These are phyloP conservation scores for Thelaira solivaga DNA, from an alignment of 2,888 invertebrate genomes.

Conservation along the genomic window DNA sequence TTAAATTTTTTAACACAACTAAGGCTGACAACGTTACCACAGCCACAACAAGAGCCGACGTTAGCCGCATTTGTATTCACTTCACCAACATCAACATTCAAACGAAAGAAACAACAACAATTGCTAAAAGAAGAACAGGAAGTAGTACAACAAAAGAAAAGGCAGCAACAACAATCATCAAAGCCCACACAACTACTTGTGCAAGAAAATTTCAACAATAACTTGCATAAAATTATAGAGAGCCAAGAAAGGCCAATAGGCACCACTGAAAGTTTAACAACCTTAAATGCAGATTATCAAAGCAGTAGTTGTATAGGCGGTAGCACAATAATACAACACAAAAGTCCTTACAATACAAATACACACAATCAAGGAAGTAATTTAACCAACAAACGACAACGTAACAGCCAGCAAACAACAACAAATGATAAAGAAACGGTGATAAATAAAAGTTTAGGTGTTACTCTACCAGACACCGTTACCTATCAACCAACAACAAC, in stretches of 20 bases:
- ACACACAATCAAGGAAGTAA: slow-evolving; percentile 45
- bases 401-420: slow-evolving; percentile 21
- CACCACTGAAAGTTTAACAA: slow-evolving; percentile 55
- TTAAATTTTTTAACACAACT: slow-evolving; percentile 35
- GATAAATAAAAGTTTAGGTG: slow-evolving; percentile 49
- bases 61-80: slow-evolving; percentile 60
- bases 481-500: slow-evolving; percentile 28
- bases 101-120: slow-evolving; percentile 66
- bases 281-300: slow-evolving; percentile 46
- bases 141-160: slow-evolving; percentile 53
- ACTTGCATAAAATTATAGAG: slow-evolving; percentile 36
- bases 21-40: slow-evolving; percentile 38
- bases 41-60: slow-evolving; percentile 24
- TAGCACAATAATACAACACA: slow-evolving; percentile 5
- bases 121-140: slow-evolving; percentile 57
- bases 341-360: background rate
- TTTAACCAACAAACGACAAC: slow-evolving; percentile 41
- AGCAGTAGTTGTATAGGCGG: background rate
- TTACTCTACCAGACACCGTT: slow-evolving; percentile 46
- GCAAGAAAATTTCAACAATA: slow-evolving; percentile 45
- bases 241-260: slow-evolving; percentile 48
- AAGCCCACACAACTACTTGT: too few species aligned
- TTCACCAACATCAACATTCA: slow-evolving; percentile 64
- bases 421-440: slow-evolving; percentile 54
- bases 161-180: slow-evolving; percentile 52